Evolutionary conservation across 2,888 invertebrate genomes (phyloP), one percentile per base, ranked within the genome.

Genomic region (Herminia tarsipennalis): DNA sequence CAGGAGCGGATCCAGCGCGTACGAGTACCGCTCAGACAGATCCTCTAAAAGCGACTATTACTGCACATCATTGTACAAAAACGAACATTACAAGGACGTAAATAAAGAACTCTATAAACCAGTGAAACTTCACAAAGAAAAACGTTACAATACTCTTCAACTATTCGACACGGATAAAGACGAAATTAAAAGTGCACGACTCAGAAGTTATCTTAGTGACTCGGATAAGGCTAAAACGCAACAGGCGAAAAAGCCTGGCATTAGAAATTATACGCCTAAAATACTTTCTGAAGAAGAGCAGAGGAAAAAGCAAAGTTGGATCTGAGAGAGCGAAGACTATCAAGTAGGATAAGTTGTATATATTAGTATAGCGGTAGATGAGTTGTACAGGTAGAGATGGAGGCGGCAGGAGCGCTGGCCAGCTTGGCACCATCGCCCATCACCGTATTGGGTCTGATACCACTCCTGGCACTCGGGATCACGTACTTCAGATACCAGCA

Each of bases 401-500:
- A 90, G 83, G 89, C 90, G 78, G 89, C 88, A 73, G 89, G 90
- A 73, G 90, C 91, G 73, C 76, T 91, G 75, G 90, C 90, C 67
- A 93, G 92, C 79, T 92, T 93, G 83, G 93, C 92, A 70, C 92
- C 93, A 71, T 92, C 94, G 64, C 93, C 94, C 63, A 92, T 95
- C 83, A 92, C 93, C 59, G 84, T 95, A 79, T 92, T 95, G 82
- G 94, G 96, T 68, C 92, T 97, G 83, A 94, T 97, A 80, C 96
- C 97, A 67, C 93, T 97, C 67, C 92, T 97, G 80, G 95, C 96
- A 56, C 94, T 96, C 66, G 96, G 96, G 70, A 92, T 96, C 81
- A 94, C 96, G 68, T 95, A 95, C 81, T 95, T 95, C 92, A 93
- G 95, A 74, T 97, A 97, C 90, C 93, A 95, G 80, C 94, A 93